phyloP scores from a whole-genome alignment of 2,113 vertebrate species.

The Aspiorhynchus laticeps region DNA sequence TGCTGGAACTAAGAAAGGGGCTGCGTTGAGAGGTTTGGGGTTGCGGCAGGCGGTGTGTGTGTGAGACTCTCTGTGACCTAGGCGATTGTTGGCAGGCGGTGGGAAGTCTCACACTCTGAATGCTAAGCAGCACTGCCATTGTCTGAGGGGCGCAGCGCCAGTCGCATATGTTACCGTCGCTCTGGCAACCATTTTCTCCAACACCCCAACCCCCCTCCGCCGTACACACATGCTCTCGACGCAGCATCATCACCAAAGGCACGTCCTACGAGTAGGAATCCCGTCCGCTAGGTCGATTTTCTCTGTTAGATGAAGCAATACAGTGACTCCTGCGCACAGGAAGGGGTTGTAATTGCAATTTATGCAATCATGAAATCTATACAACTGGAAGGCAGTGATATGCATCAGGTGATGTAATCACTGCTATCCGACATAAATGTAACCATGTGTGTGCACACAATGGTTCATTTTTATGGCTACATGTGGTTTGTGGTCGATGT shows the following conservation, averaged over 20 bases:
- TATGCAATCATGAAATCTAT: background rate
- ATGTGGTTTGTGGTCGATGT: background rate
- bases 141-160: conserved; percentile 73
- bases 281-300: background rate
- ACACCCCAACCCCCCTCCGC: conserved; percentile 47
- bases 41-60: conserved; percentile 36
- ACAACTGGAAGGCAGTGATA: conserved; percentile 14
- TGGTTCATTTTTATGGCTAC: background rate
- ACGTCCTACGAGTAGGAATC: background rate
- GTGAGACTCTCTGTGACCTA: conserved; percentile 72
- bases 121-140: conserved; percentile 80
- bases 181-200: conserved; percentile 72
- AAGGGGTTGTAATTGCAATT: background rate
- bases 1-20: background rate
- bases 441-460: conserved; percentile 28
- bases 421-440: background rate
- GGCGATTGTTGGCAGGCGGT: conserved; percentile 78
- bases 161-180: conserved; percentile 73
- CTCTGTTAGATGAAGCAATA: background rate
- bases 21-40: conserved; percentile 7
- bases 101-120: conserved; percentile 77
- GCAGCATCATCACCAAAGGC: conserved; percentile 27
- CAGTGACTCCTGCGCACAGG: background rate
- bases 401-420: conserved; percentile 4
- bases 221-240: conserved; percentile 40